Conservation (phyloP, 2,113 vertebrate genomes). For the Ivindomyrus marchei region DNA sequence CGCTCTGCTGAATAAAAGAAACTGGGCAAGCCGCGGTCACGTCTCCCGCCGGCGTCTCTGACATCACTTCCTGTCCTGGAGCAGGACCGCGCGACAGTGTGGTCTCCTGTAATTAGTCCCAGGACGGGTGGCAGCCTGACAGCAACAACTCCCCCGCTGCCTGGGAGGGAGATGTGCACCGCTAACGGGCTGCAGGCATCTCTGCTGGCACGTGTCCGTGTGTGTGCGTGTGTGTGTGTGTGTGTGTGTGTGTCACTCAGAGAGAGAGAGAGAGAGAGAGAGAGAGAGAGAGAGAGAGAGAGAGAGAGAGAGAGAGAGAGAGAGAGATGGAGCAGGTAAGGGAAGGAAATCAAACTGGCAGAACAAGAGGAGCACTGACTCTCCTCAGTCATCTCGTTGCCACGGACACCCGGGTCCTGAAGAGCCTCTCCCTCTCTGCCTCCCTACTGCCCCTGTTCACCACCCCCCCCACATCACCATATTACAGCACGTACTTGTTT, state of each 20-base stretch:
- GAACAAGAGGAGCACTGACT: conserved; percentile 19
- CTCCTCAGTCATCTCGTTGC: neutral
- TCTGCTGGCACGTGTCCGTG: neutral
- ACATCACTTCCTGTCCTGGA: conserved; percentile 16
- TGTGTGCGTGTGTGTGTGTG: neutral
- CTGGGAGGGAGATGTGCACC: neutral
- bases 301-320: neutral
- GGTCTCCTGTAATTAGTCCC: conserved; percentile 6
- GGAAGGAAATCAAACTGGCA: conserved; percentile 31
- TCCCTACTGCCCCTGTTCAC: neutral
- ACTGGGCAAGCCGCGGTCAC: neutral
- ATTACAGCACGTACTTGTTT: neutral
- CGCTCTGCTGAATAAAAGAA: neutral
- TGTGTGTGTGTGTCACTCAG: neutral
- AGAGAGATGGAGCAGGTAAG: conserved; percentile 36
- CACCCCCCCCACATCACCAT: neutral
- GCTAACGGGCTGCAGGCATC: neutral
- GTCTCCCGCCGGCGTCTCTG: neutral
- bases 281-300: conserved; percentile 14
- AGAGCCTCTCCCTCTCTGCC: neutral
- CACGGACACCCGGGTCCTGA: neutral
- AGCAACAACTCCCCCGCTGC: conserved; percentile 1
- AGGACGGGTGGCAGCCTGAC: neutral
- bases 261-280: conserved; percentile 8
- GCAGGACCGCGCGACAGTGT: neutral